phyloP scores from a whole-genome alignment of 2,797 vertebrate species.

The Limnodromus scolopaceus region DNA sequence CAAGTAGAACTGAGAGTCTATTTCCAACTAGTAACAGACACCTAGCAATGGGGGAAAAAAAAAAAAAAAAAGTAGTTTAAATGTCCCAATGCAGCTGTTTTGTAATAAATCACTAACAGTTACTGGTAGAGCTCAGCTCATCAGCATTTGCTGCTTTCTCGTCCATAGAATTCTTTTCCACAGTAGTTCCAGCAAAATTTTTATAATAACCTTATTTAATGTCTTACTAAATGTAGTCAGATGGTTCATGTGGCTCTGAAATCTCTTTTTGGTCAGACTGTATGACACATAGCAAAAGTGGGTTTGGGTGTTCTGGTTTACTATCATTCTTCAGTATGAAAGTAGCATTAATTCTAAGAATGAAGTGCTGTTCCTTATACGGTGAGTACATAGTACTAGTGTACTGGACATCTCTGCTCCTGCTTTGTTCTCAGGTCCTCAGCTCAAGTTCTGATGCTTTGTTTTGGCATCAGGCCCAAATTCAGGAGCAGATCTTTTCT shows the following conservation, averaged over 20 bases:
- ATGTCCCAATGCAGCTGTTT: conserved; percentile 19
- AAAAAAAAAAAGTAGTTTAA: background rate
- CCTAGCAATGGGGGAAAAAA: background rate
- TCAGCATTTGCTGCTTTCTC: background rate
- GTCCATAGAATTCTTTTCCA: background rate
- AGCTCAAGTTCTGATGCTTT: background rate
- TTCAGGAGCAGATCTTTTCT: background rate
- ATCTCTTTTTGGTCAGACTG: background rate
- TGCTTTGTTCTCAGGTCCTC: background rate
- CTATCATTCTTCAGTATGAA: background rate
- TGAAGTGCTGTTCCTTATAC: background rate
- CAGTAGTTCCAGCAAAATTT: background rate
- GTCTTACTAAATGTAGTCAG: background rate
- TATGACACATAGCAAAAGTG: background rate
- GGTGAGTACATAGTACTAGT: background rate
- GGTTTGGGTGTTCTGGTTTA: background rate
- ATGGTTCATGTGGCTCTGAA: background rate
- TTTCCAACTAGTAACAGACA: background rate
- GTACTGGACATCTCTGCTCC: background rate
- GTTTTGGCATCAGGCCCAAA: background rate
- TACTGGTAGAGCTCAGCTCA: background rate
- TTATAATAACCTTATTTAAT: background rate
- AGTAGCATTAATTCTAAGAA: background rate
- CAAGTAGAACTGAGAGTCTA: background rate
- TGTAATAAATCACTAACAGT: conserved; percentile 30